These are phyloP conservation scores for Netelia fuscicornis DNA, from an alignment of 2,888 invertebrate genomes.

Conservation along the genomic window DNA sequence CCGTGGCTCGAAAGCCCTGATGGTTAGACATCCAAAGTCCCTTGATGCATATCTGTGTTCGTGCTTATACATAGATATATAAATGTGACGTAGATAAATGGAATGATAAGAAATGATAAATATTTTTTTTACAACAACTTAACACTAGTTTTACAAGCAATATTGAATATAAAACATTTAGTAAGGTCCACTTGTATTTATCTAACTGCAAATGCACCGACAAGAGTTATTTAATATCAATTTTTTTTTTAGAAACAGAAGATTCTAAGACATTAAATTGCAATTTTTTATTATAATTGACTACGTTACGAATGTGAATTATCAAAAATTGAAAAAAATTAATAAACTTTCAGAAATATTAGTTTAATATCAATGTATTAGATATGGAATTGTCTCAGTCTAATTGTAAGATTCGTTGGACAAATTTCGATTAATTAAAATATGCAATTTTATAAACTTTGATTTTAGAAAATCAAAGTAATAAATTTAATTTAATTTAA, in stretches of 20 bases:
- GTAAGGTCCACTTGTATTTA: neutral
- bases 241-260: neutral
- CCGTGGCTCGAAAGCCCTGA: neutral
- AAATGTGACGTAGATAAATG: neutral
- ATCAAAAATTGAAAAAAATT: neutral
- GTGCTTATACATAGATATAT: neutral
- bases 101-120: neutral
- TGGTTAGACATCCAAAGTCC: neutral
- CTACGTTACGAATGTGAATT: too few species aligned
- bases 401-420: too few species aligned
- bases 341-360: neutral
- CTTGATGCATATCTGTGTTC: too few species aligned
- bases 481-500: too few species aligned
- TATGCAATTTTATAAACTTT: too few species aligned
- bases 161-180: neutral
- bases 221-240: neutral
- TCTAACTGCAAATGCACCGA: neutral
- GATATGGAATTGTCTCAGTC: too few species aligned
- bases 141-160: neutral
- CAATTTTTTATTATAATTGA: too few species aligned
- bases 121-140: neutral
- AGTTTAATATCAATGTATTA: too few species aligned
- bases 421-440: too few species aligned
- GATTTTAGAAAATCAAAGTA: too few species aligned
- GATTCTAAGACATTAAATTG: too few species aligned